phyloP scores from a whole-genome alignment of 1,140 invertebrate genomes.

The Riptortus pedestris region DNA sequence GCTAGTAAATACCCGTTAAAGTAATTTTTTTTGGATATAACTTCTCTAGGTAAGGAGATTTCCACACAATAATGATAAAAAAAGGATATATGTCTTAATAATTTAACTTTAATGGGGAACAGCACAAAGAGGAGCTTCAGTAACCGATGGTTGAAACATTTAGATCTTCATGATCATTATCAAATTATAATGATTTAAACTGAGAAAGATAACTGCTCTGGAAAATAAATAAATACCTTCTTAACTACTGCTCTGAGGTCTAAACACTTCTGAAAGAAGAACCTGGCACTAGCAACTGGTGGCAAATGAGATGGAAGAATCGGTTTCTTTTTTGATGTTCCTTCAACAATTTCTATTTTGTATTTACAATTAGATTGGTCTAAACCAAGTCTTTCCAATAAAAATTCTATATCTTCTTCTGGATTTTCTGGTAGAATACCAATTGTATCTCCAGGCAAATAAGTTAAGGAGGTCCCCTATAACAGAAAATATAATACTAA shows the following conservation, averaged over 20 bases:
- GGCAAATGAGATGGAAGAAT: slow-evolving; percentile 1
- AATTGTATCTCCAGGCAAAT: slow-evolving; percentile 18
- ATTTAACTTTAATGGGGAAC: no score
- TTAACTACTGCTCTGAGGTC: slow-evolving; percentile 19
- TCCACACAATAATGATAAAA: no score
- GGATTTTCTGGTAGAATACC: slow-evolving; percentile 17
- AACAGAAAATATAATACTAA: neutral
- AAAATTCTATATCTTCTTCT: neutral
- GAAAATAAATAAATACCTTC: no score
- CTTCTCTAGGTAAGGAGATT: no score
- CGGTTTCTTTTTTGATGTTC: slow-evolving; percentile 11
- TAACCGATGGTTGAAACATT: no score
- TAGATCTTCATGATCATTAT: no score
- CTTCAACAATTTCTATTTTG: neutral
- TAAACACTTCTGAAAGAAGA: slow-evolving; percentile 13
- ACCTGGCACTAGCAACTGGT: neutral
- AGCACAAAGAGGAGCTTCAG: no score
- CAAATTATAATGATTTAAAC: no score
- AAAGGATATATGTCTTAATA: no score
- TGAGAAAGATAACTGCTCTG: no score
- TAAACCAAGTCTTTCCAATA: slow-evolving; percentile 8
- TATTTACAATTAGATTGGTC: neutral
- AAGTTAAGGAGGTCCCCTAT: neutral
- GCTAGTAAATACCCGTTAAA: no score
- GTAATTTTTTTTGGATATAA: no score